Evolutionary conservation across 2,797 vertebrate genomes (phyloP), one percentile per base, ranked within the genome.

Genomic region (Hypotaenidia okinawae): DNA sequence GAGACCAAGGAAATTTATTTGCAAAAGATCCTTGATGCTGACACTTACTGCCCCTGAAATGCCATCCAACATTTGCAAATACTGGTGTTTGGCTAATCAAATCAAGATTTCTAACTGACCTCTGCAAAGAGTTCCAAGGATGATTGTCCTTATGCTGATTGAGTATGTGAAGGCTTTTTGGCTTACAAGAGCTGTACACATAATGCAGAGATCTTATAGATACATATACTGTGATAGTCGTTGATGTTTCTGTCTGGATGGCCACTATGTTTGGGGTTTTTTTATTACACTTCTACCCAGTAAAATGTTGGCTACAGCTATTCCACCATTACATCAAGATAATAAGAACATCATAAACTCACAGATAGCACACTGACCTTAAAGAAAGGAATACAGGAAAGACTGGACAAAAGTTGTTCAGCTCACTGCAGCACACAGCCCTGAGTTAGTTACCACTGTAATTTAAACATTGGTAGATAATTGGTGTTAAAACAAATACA

Each of bases 191-290:
- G 7, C 5, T 16, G 61, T 47, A 10, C 3, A n/a, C 6, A 24
- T 13, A 49, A 2, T 73, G n/a, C 32, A 61, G 17, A 73, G 10
- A 47, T 22, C 19, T 62, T 62, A 18, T 6, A 37, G 35, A 13
- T 11, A 37, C 0, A 11, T 8, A 37, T 0, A 2, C 14, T 21
- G 5, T 3, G 0, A 45, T 84, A 55, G 1, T 3, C 2, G 2
- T 7, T 70, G 39, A 37, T 28, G 4, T 37, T 81, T 59, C 19
- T 76, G 16, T 49, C 45, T 72, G 14, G 13, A n/a, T 43, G 14
- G 16, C n/a, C 12, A 24, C 9, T n/a, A 35, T 9, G 16, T 37
- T 17, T 79, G 24, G 9, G 18, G 43, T 3, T 74, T 55, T 81
- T 62, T 39, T 14, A 13, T 59, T 63, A 45, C 9, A 25, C 9